phyloP scores from a whole-genome alignment of 2,113 vertebrate species.

The Carassius gibelio region DNA sequence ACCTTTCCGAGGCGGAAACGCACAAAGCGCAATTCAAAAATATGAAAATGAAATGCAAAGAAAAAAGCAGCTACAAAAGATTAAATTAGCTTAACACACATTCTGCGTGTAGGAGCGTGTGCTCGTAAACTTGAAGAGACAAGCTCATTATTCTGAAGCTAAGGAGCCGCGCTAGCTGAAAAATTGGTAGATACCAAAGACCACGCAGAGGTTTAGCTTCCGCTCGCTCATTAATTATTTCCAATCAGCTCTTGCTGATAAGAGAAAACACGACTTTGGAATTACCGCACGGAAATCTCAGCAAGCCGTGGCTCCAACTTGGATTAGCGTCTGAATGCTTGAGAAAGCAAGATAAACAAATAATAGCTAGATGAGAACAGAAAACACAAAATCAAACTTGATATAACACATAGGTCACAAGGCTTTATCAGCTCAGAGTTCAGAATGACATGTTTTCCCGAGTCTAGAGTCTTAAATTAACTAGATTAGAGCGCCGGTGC shows the following conservation, averaged over 20 bases:
- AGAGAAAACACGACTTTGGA: slow-evolving; percentile 24
- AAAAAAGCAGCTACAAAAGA: slow-evolving; percentile 65
- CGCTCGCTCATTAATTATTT: slow-evolving; percentile 30
- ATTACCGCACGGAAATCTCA: slow-evolving; percentile 9
- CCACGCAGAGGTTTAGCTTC: neutral
- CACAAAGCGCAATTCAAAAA: slow-evolving; percentile 61
- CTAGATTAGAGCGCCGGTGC: slow-evolving; percentile 59
- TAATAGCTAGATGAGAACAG: slow-evolving; percentile 45
- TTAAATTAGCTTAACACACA: slow-evolving; percentile 40
- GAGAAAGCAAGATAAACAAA: slow-evolving; percentile 62
- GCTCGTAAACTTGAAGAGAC: slow-evolving; percentile 35
- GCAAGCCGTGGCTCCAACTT: neutral
- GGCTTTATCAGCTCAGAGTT: slow-evolving; percentile 62
- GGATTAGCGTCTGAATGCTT: slow-evolving; percentile 32
- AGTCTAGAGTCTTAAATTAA: slow-evolving; percentile 62
- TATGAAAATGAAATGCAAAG: slow-evolving; percentile 61
- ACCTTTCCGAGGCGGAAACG: slow-evolving; percentile 60
- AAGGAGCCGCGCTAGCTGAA: slow-evolving; percentile 4
- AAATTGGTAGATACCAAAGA: slow-evolving; percentile 30
- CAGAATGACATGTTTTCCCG: slow-evolving; percentile 61
- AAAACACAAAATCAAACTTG: slow-evolving; percentile 50
- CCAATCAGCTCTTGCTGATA: slow-evolving; percentile 25
- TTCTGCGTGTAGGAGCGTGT: slow-evolving; percentile 6
- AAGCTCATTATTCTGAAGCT: slow-evolving; percentile 43
- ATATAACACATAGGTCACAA: slow-evolving; percentile 21